phyloP scores from a whole-genome alignment of 2,797 vertebrate genomes.

The Peromyscus melanophrys region DNA sequence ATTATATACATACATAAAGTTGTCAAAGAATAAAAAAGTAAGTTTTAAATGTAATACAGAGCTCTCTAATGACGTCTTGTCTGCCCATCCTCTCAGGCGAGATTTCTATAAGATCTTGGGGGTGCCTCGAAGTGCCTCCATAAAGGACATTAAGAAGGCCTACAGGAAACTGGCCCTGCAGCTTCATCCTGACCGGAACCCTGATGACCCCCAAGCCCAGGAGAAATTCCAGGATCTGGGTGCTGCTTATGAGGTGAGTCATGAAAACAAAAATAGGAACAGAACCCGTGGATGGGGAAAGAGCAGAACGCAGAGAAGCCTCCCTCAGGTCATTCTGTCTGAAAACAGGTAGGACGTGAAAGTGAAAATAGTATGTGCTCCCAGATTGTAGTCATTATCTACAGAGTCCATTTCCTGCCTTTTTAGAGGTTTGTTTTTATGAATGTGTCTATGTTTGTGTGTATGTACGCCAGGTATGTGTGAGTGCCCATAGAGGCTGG shows the following conservation, averaged over 20 bases:
- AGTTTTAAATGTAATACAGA: background rate
- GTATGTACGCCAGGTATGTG: background rate
- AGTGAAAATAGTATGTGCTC: background rate
- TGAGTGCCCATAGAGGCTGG: background rate
- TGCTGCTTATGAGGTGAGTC: constrained; percentile 97
- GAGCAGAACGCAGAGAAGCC: background rate
- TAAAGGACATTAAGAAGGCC: constrained; percentile 99
- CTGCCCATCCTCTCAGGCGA: constrained; percentile 89
- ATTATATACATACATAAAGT: background rate
- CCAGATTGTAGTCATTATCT: background rate
- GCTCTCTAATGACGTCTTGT: constrained; percentile 37
- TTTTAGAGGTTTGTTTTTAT: background rate
- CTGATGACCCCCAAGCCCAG: constrained; percentile 96
- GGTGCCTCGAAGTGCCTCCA: constrained; percentile 94
- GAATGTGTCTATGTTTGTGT: background rate
- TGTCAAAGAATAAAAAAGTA: background rate
- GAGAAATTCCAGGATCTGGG: constrained; percentile 99
- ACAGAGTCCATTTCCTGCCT: background rate
- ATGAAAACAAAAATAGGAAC: constrained; percentile 14
- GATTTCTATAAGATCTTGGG: constrained; percentile 99
- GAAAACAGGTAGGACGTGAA: background rate
- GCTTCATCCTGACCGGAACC: constrained; percentile 98
- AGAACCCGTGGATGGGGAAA: background rate
- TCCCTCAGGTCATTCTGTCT: background rate
- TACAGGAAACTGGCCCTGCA: constrained; percentile 98